These are phyloP conservation scores for Acridotheres tristis DNA, from an alignment of 2,797 vertebrate species.

Conservation along the genomic window DNA sequence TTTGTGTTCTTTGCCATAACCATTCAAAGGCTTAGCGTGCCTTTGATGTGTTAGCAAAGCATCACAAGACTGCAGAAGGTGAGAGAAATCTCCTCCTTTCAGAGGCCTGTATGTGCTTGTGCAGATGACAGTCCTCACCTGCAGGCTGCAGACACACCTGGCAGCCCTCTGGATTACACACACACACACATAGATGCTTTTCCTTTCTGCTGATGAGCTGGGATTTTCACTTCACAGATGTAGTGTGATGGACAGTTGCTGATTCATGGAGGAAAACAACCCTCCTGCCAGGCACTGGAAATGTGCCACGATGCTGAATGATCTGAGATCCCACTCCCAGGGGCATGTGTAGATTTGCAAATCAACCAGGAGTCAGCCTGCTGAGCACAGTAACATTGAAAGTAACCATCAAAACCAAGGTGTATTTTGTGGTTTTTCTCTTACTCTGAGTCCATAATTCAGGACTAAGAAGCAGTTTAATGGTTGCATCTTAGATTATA, in stretches of 20 bases:
- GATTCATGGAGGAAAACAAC: conserved; percentile 52
- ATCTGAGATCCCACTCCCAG: conserved; percentile 49
- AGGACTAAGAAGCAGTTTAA: neutral
- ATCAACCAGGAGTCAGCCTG: neutral
- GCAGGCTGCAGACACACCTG: neutral
- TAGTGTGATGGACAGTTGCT: conserved; percentile 52
- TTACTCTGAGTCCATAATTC: neutral
- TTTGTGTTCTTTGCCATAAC: neutral
- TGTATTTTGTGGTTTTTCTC: neutral
- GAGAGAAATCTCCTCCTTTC: neutral
- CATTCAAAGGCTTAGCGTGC: neutral
- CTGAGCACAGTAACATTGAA: neutral
- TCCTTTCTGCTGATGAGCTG: neutral
- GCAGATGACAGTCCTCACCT: neutral
- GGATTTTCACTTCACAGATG: conserved; percentile 33
- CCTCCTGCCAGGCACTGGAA: conserved; percentile 42
- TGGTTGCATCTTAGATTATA: neutral
- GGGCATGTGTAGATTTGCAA: conserved; percentile 5
- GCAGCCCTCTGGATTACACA: neutral
- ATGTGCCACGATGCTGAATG: conserved; percentile 17
- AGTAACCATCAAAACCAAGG: neutral
- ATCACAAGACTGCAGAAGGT: neutral
- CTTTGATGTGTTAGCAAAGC: neutral
- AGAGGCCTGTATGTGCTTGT: neutral
- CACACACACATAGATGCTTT: neutral